A percentile compares a stretch with the other conserved stretches of the same genome.
Evolutionary conservation across 2,888 invertebrate genomes (phyloP).

Genomic region (Lasioglossum zephyrum): DNA sequence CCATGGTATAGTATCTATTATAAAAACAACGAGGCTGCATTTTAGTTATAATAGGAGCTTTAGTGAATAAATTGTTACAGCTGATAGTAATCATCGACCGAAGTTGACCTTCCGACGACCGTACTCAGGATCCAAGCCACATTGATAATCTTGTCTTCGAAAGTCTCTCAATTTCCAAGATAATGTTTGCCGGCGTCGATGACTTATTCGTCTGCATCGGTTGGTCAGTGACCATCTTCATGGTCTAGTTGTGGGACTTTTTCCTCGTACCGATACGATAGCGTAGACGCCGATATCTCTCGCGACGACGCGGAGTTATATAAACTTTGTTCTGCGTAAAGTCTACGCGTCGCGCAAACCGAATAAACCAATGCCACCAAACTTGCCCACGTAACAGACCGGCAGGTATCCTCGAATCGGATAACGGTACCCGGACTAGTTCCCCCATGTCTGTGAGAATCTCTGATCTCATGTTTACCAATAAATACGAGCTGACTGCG

Average conservation of each 20-base stretch:
- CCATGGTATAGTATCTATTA: no score
- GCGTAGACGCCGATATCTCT: constrained; percentile 31
- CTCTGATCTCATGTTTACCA: not conserved
- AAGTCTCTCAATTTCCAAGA: constrained; percentile 25
- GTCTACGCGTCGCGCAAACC: not conserved
- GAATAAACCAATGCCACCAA: not conserved
- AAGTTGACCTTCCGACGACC: constrained; percentile 13
- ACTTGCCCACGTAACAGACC: constrained; percentile 14
- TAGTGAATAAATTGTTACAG: not conserved
- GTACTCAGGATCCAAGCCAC: constrained; percentile 10
- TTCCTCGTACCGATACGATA: constrained; percentile 39
- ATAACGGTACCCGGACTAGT: constrained; percentile 43
- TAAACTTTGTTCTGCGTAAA: constrained; percentile 40
- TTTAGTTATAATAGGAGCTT: no score
- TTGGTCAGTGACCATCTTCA: constrained; percentile 54
- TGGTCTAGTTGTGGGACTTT: constrained; percentile 31
- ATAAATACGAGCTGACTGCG: not conserved
- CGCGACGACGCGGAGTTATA: constrained; percentile 30
- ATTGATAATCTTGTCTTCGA: constrained; percentile 32
- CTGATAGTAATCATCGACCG: not conserved
- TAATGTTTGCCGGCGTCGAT: constrained; percentile 1
- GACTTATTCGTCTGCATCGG: constrained; percentile 4
- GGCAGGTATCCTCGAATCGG: constrained; percentile 39
- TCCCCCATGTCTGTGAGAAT: not conserved
- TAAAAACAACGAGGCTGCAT: no score